phyloP scores from a whole-genome alignment of 2,113 vertebrate genomes.

The Menura novaehollandiae region DNA sequence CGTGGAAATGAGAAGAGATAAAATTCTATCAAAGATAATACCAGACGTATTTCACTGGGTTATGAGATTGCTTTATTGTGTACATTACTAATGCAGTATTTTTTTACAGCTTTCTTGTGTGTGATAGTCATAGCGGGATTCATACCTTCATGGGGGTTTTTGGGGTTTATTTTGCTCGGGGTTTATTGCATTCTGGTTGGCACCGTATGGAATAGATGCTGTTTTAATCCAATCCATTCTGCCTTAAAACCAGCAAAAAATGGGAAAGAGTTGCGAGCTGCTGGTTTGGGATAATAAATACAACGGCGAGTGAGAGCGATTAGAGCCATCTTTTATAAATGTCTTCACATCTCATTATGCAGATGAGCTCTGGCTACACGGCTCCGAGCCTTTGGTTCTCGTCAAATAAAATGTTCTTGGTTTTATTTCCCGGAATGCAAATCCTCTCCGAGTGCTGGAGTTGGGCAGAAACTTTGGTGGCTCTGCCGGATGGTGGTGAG shows the following conservation, averaged over 20 bases:
- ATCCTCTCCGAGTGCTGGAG: not conserved
- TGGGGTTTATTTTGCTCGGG: conserved; percentile 24
- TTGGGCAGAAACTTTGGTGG: conserved; percentile 21
- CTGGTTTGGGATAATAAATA: conserved; percentile 32
- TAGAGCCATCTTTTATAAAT: conserved; percentile 31
- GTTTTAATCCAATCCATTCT: not conserved
- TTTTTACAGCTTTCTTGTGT: conserved; percentile 73
- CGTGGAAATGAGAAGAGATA: conserved; percentile 72
- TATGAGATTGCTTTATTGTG: conserved; percentile 75
- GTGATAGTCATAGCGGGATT: conserved; percentile 30
- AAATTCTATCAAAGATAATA: conserved; percentile 71
- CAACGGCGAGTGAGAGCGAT: not conserved
- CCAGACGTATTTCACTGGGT: conserved; percentile 73
- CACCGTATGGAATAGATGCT: not conserved
- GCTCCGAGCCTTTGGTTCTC: not conserved
- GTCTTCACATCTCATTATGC: conserved; percentile 49
- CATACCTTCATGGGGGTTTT: conserved; percentile 50
- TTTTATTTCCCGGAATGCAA: not conserved
- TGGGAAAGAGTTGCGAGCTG: not conserved
- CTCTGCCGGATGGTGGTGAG: not conserved
- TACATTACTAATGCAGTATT: conserved; percentile 67
- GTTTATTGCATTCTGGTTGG: not conserved
- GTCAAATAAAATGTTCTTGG: not conserved
- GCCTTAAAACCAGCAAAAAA: not conserved
- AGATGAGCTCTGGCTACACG: not conserved